These are phyloP conservation scores for Drosophila bifasciata DNA, from an alignment of 1,140 invertebrate genomes.

Conservation along the genomic window DNA sequence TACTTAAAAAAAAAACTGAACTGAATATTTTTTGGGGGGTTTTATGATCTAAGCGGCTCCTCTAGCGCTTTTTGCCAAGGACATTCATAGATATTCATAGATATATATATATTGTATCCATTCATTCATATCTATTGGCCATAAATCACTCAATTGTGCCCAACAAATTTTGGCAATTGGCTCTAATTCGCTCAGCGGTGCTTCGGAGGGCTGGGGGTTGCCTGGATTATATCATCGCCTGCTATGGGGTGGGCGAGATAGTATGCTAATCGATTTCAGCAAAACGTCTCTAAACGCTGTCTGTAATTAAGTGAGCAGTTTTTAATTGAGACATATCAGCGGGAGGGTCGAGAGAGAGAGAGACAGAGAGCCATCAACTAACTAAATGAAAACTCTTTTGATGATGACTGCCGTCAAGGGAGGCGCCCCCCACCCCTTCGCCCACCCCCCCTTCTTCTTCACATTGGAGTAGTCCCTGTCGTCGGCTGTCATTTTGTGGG, in stretches of 20 bases:
- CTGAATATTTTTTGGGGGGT: no score
- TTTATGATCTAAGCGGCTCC: no score
- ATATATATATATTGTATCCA: constrained; percentile 1
- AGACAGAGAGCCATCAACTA: constrained; percentile 33
- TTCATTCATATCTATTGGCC: constrained; percentile 8
- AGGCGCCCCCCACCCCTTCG: neutral
- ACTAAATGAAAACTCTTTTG: constrained; percentile 30
- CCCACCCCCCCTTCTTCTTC: no score
- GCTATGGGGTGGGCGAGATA: neutral
- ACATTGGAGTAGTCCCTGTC: constrained; percentile 8
- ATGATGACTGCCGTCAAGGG: constrained; percentile 10
- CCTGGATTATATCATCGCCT: constrained; percentile 42
- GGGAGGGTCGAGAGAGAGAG: neutral
- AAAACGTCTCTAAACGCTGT: constrained; percentile 31
- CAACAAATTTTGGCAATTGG: constrained; percentile 28
- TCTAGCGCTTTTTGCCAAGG: no score
- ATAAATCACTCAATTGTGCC: constrained; percentile 36
- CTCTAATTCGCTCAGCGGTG: constrained; percentile 6
- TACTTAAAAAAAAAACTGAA: no score
- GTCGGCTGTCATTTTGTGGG: constrained; percentile 37
- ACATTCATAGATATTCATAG: neutral
- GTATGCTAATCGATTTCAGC: constrained; percentile 46
- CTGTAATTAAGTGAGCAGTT: constrained; percentile 39
- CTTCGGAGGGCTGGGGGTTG: no score
- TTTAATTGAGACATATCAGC: constrained; percentile 38